Evolutionary conservation across 2,888 invertebrate genomes (phyloP).

Genomic region (Coelinius sp.): DNA sequence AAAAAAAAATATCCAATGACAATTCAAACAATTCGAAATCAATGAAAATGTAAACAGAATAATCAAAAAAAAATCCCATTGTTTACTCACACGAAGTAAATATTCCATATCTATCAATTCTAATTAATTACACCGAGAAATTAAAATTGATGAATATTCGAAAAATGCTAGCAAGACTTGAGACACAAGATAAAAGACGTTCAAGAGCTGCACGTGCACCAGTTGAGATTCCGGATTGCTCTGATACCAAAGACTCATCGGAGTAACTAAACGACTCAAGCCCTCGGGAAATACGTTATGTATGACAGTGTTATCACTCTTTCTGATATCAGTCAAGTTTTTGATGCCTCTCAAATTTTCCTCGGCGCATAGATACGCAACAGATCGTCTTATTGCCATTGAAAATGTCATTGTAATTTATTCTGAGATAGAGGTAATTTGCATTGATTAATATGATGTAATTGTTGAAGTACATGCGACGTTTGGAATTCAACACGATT

Average conservation of each 20-base stretch:
- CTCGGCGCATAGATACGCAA: background rate
- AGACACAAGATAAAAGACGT: background rate
- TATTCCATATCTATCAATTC: constrained; percentile 27
- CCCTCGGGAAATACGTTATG: background rate
- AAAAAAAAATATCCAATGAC: background rate
- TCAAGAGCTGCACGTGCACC: background rate
- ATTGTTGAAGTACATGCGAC: background rate
- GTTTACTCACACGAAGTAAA: constrained; percentile 29
- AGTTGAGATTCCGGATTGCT: background rate
- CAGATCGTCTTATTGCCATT: background rate
- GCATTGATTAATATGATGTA: background rate
- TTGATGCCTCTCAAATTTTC: background rate
- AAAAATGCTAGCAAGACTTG: background rate
- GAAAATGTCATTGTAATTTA: background rate
- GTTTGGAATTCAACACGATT: background rate
- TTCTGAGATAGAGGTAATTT: background rate
- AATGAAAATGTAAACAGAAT: too few species aligned
- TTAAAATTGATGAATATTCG: background rate
- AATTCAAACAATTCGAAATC: too few species aligned
- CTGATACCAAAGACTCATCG: constrained; percentile 3
- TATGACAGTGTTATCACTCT: constrained; percentile 12
- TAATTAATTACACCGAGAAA: background rate
- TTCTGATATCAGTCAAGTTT: constrained; percentile 6
- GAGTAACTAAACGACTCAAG: background rate
- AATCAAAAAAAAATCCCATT: background rate